Conservation (phyloP, 2,797 vertebrate genomes). For the Pampus argenteus region DNA sequence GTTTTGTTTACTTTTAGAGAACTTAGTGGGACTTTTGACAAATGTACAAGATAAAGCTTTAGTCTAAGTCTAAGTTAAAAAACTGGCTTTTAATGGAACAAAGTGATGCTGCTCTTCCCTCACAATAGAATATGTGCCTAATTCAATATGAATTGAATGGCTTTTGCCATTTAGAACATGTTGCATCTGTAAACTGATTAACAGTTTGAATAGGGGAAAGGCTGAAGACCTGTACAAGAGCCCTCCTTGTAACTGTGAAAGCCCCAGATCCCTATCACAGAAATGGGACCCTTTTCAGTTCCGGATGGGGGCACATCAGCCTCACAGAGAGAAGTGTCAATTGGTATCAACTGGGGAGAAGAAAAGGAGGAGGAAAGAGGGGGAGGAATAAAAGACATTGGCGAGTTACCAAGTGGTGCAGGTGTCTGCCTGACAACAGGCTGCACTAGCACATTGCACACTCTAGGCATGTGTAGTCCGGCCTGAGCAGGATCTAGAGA, state of each 20-base stretch:
- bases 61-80: neutral
- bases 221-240: constrained; percentile 71
- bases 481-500: constrained; percentile 69
- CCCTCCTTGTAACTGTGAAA: constrained; percentile 66
- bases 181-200: constrained; percentile 38
- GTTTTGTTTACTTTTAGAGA: constrained; percentile 23
- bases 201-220: constrained; percentile 59
- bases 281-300: constrained; percentile 66
- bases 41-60: neutral
- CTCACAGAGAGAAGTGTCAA: constrained; percentile 67
- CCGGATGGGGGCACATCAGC: constrained; percentile 54
- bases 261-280: constrained; percentile 72
- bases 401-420: constrained; percentile 77
- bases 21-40: neutral
- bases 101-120: neutral
- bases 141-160: constrained; percentile 10
- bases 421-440: constrained; percentile 79
- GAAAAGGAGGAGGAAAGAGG: constrained; percentile 38
- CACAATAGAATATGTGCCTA: constrained; percentile 4
- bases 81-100: neutral
- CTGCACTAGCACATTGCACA: constrained; percentile 55
- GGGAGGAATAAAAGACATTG: constrained; percentile 66
- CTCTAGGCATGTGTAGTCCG: constrained; percentile 63
- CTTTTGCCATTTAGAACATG: neutral
- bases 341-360: constrained; percentile 61